phyloP scores from a whole-genome alignment of 1,140 invertebrate species.

The Ctenoplectra terminalis region DNA sequence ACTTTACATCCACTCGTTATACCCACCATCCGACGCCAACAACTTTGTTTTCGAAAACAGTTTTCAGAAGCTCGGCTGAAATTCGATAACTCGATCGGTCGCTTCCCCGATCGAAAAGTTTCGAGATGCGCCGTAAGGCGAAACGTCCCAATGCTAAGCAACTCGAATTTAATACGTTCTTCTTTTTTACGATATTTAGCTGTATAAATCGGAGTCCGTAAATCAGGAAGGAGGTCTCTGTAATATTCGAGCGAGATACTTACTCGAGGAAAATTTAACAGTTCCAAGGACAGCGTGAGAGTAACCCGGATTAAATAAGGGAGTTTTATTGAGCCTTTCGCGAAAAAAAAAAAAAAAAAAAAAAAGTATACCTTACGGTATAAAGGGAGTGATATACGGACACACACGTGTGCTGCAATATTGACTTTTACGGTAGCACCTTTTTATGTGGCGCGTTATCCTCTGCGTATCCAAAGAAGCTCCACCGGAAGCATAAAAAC shows the following conservation, averaged over 20 bases:
- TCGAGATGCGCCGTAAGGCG: neutral
- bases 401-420: slow-evolving; percentile 10
- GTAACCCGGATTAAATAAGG: slow-evolving; percentile 23
- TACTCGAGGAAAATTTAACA: neutral
- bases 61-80: neutral
- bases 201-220: neutral
- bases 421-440: slow-evolving; percentile 31
- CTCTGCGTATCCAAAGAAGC: slow-evolving; percentile 15
- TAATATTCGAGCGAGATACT: neutral
- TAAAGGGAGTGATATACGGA: slow-evolving; percentile 13
- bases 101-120: neutral
- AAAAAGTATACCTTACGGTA: neutral
- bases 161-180: neutral
- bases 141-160: neutral
- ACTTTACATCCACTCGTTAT: neutral
- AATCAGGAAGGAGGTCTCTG: neutral
- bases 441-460: slow-evolving; percentile 11
- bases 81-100: neutral
- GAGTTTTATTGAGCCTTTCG: neutral
- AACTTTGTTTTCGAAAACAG: neutral
- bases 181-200: slow-evolving; percentile 1
- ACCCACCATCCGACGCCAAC: too few relatives aligned
- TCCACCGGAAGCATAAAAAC: slow-evolving; percentile 22
- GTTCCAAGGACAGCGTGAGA: accelerated
- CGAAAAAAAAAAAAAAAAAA: too few relatives aligned